Conservation (phyloP, 2,797 vertebrate species). For the Xerus rutilus region DNA sequence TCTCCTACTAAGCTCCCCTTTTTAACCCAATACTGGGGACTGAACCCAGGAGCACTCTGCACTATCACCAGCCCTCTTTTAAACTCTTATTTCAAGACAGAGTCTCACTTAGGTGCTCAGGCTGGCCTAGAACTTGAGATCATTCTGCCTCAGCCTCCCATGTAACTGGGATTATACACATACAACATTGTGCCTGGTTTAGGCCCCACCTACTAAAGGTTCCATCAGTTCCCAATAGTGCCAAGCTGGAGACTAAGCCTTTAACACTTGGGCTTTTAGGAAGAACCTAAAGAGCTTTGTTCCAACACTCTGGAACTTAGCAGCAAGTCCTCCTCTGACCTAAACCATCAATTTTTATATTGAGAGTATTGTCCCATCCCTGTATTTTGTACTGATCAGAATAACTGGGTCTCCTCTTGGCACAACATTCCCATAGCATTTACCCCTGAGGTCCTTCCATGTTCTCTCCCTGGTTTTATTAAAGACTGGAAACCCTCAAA, state of each 20-base stretch:
- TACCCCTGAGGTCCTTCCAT: background rate
- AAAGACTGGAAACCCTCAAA: background rate
- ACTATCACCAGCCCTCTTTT: background rate
- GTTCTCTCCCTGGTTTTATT: background rate
- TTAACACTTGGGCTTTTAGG: background rate
- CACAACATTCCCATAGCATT: background rate
- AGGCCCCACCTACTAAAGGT: background rate
- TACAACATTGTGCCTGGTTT: too few relatives aligned
- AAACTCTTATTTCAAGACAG: too few relatives aligned
- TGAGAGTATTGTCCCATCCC: background rate
- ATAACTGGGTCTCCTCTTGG: background rate
- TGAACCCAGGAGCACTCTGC: background rate
- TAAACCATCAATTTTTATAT: background rate
- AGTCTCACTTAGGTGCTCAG: too few relatives aligned
- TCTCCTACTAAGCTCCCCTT: too few relatives aligned
- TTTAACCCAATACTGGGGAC: background rate
- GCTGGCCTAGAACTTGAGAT: too few relatives aligned
- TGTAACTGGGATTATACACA: too few relatives aligned
- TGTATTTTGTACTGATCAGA: background rate
- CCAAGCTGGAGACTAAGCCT: too few relatives aligned
- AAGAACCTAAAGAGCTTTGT: background rate
- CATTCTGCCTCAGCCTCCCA: too few relatives aligned
- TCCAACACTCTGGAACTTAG: background rate
- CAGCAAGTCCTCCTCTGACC: background rate
- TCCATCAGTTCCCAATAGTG: background rate